Base-by-base conservation (phyloP, 2,888 invertebrate species). In the Drosophila atroscutellata region DNA sequence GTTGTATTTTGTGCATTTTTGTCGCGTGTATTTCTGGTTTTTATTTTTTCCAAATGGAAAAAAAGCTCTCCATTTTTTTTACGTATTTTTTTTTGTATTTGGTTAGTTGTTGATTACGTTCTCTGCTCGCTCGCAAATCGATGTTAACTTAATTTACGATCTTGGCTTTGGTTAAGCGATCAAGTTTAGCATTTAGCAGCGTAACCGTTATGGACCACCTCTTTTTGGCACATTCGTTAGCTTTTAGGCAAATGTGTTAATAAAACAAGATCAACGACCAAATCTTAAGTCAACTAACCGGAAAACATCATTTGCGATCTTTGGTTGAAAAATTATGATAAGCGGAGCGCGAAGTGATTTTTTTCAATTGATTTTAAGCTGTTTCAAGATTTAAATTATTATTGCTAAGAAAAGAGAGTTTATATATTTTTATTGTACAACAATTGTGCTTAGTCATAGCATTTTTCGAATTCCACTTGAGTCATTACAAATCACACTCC, bases 1-100 rank as follows among this genome's bases (percentile, higher is more conserved):
- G 30, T 30, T 30, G n/a, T 72, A 67, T 74, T 77, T 72, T 83
- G 75, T 89, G 90, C 90, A 89, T 79, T 89, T 84, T 77, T 85
- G 90, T 85, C 84, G 88, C 84, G 86, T 85, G 86, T 89, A 69
- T 87, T 85, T 82, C 85, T 84, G 82, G 80, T 84, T 84, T 86
- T 71, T 28, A 11, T 28, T 37, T 37, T 8, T 26, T 24, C 13
- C 13, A 24, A 9, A 4, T 45, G 3, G 15, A 34, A 18, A 24
- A 18, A n/a, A 36, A 54, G 54, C 24, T 50, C 50, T 45, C 20
- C n/a, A n/a, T n/a, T 32, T 47, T 52, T 50, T 39, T 32, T 54
- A 39, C 28, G 30, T 37, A 30, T 47, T 50, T 57, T 47, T 5
- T 15, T 8, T 45, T 37, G 37, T 18, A 37, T 37, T 45, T 45